These are phyloP conservation scores for Petrolisthes cinctipes DNA, from an alignment of 2,888 invertebrate genomes.

Conservation along the genomic window DNA sequence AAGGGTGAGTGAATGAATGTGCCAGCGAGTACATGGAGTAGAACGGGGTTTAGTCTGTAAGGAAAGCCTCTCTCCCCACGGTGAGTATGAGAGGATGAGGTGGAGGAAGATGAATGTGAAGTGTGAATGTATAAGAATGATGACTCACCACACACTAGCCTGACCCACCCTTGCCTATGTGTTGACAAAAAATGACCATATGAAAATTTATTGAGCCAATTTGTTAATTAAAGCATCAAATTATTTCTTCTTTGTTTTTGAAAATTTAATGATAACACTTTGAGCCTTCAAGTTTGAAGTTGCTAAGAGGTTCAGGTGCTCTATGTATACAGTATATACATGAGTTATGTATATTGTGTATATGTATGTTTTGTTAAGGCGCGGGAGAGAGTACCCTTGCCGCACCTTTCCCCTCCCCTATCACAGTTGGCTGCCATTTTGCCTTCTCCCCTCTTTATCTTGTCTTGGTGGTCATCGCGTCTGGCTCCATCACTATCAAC, in stretches of 20 bases:
- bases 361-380: constrained; percentile 41
- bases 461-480: constrained; percentile 61
- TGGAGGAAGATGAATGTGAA: constrained; percentile 10
- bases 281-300: neutral
- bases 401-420: constrained; percentile 46
- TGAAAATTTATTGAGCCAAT: neutral
- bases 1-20: no score
- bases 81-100: neutral
- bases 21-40: no score
- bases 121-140: neutral
- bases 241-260: no score
- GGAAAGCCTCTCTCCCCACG: neutral
- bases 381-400: constrained; percentile 54
- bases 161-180: neutral
- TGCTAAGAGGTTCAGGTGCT: neutral
- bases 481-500: constrained; percentile 15
- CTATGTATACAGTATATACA: constrained; percentile 23
- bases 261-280: no score
- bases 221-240: neutral
- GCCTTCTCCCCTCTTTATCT: constrained; percentile 64
- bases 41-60: no score
- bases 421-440: constrained; percentile 58
- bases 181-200: neutral
- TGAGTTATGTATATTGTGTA: constrained; percentile 13
- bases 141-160: neutral